phyloP scores from a whole-genome alignment of 2,888 invertebrate species.

The Scaptodrosophila latifasciaeformis region DNA sequence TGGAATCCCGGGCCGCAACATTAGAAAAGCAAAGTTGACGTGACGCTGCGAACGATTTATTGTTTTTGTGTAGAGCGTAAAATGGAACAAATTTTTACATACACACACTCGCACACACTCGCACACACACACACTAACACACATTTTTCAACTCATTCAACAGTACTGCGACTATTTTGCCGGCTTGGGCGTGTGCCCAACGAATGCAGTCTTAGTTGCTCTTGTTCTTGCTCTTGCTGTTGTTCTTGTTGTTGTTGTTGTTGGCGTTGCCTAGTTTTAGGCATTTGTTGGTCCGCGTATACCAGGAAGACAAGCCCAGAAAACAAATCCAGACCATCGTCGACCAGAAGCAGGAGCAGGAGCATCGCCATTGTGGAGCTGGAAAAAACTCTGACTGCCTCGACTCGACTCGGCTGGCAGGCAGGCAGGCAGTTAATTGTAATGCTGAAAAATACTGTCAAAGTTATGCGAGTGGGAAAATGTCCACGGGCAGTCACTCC shows the following conservation, averaged over 20 bases:
- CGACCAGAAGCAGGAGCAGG: slow-evolving; percentile 5
- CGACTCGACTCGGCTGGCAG: neutral
- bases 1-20: slow-evolving; percentile 44
- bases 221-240: too few species aligned
- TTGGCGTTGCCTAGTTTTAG: slow-evolving; percentile 39
- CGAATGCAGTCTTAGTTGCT: too few species aligned
- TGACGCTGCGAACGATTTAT: slow-evolving; percentile 67
- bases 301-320: neutral
- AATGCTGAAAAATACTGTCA: slow-evolving; percentile 64
- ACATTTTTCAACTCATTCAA: neutral
- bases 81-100: slow-evolving; percentile 60
- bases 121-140: slow-evolving; percentile 1
- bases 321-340: slow-evolving; percentile 16
- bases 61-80: slow-evolving; percentile 67
- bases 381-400: slow-evolving; percentile 1
- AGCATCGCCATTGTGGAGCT: slow-evolving; percentile 10
- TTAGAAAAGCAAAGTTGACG: slow-evolving; percentile 66
- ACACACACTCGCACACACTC: slow-evolving; percentile 15
- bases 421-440: slow-evolving; percentile 55
- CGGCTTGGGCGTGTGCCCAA: too few species aligned
- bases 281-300: slow-evolving; percentile 12
- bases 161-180: too few species aligned
- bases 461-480: slow-evolving; percentile 67
- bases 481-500: slow-evolving; percentile 56
- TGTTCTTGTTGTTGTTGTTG: slow-evolving; percentile 20